These are phyloP conservation scores for Boulengerochromis microlepis DNA, from an alignment of 2,113 vertebrate genomes.

Conservation along the genomic window DNA sequence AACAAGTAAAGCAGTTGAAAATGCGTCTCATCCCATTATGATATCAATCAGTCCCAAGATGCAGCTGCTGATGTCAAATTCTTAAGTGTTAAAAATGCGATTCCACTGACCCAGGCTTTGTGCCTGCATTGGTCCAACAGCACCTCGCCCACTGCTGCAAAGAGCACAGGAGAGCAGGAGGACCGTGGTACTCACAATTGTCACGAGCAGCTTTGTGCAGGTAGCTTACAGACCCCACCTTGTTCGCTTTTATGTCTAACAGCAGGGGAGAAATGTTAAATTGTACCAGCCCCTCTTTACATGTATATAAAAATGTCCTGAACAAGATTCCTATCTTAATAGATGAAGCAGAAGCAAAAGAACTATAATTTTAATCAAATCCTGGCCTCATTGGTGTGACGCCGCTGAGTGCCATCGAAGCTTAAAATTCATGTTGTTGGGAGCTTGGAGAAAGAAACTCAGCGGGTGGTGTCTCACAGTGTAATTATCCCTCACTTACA, in stretches of 20 bases:
- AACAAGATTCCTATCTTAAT: conserved; percentile 72
- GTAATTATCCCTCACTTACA: conserved; percentile 78
- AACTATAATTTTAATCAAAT: conserved; percentile 78
- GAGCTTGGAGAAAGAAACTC: conserved; percentile 59
- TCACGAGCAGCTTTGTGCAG: conserved; percentile 46
- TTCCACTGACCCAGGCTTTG: not conserved
- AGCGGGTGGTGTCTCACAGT: conserved; percentile 58
- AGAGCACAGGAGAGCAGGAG: not conserved
- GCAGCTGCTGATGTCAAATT: not conserved
- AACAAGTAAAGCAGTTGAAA: not conserved
- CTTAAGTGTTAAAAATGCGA: not conserved
- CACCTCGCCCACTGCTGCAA: conserved; percentile 16
- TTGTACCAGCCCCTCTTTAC: conserved; percentile 51
- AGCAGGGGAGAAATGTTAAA: conserved; percentile 65
- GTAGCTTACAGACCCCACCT: conserved; percentile 42
- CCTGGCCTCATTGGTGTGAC: conserved; percentile 48
- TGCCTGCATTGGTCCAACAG: not conserved
- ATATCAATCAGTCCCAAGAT: not conserved
- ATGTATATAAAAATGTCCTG: conserved; percentile 61
- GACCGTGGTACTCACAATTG: conserved; percentile 6
- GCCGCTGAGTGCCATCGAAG: conserved; percentile 61
- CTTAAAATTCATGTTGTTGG: conserved; percentile 70
- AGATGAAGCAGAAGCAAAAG: conserved; percentile 68
- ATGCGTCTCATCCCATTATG: not conserved
- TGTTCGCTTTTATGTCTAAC: conserved; percentile 55